Base-by-base conservation (phyloP, 2,888 invertebrate genomes). In the Lycaena phlaeas region DNA sequence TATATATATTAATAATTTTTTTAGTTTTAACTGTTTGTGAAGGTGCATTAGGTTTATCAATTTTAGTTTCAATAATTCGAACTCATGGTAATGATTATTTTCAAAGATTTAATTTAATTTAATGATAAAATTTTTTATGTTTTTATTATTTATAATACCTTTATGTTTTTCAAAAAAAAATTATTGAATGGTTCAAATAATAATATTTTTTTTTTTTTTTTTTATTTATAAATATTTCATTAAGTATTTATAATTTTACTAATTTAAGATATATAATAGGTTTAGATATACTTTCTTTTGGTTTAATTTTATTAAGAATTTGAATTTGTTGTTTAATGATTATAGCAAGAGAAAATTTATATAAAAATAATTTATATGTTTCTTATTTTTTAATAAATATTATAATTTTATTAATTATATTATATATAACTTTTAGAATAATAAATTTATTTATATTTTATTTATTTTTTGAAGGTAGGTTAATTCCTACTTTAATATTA, bases 401-500 rank as follows among this genome's bases (percentile, higher is more conserved):
- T 57, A 46, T 87, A 53, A 50, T 87, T 49, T 77, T 89, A 65
- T 60, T 87, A 61, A 50, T 88, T 54, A 72, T 86, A 57, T 84
- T 89, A 68, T 64, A 73, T 71, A 52, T 87, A 54, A 85, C 85
- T 64, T 90, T 90, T 87, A 73, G 65, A 42, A 63, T 68, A 4
- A 64, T 82, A 64, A 87, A 86, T 86, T 74, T 89, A 62, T 79
- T 90, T 76, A 54, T 85, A 57, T 90, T 91, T 87, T 91, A 90
- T 87, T 75, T 90, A 68, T 88, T 87, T 86, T 92, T 91, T 89
- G 90, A 91, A 44, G 68, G 81, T 2, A 88, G 88, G 2, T 79
- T 91, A 70, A 87, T 91, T 75, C 90, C 90, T 10, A 88, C 87
- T 11, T 85, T 90, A 68, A 61, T 90, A 57, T 84, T 90, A 69